Evolutionary conservation across 2,797 vertebrate genomes (phyloP).

Genomic region (Lepidocolaptes lacrymiger): DNA sequence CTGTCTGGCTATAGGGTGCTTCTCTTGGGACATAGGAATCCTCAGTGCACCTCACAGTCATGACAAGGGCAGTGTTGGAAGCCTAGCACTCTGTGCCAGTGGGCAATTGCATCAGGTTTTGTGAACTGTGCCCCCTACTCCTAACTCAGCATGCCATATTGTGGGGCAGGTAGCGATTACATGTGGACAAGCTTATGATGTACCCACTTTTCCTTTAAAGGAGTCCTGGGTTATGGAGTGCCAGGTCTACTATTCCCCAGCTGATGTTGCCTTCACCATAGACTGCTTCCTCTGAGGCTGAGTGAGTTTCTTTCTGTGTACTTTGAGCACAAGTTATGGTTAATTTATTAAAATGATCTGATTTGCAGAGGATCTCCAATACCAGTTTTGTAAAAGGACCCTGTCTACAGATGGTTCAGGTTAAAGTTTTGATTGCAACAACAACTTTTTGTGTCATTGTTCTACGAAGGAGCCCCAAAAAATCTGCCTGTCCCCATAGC

Average conservation of each 20-base stretch:
- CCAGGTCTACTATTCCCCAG: rapidly evolving
- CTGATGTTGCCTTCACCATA: rapidly evolving
- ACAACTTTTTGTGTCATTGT: not conserved
- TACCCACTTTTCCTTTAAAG: not conserved
- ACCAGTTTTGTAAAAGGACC: not conserved
- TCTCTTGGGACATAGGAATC: not conserved
- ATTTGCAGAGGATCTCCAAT: not conserved
- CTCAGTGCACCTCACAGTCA: not conserved
- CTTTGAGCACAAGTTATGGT: not conserved
- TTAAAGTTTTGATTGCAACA: not conserved
- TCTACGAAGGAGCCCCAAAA: not conserved
- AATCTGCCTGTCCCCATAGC: not conserved
- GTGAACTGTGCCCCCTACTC: not conserved
- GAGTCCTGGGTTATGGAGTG: not conserved
- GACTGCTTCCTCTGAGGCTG: not conserved
- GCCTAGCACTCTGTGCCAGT: rapidly evolving
- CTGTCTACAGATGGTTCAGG: not conserved
- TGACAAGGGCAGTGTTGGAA: not conserved
- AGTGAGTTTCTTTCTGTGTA: not conserved
- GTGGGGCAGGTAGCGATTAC: not conserved
- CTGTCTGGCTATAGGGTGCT: not conserved
- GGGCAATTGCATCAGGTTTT: not conserved
- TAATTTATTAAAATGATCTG: not conserved
- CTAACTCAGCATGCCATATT: not conserved
- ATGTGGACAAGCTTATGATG: not conserved